Evolutionary conservation across 2,113 vertebrate genomes (phyloP), one percentile per base, ranked within the genome.

Genomic region (Tonatia bakeri): DNA sequence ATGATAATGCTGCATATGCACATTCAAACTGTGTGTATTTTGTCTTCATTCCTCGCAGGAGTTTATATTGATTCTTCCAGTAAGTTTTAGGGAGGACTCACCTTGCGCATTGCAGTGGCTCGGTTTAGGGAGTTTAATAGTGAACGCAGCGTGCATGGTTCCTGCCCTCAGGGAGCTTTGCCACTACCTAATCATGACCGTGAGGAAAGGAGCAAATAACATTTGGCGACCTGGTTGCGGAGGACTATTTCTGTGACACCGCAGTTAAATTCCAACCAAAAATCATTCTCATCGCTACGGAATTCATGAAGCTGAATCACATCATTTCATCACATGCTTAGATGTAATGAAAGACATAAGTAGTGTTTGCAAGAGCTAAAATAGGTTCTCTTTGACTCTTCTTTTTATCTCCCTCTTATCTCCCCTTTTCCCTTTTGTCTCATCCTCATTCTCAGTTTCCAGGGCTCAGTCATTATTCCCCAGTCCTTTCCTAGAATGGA

Each of bases 391-490:
- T 70, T 75, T 5, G 50, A 61, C 19, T 28, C 31, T 67, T 69
- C 36, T 52, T 31, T 38, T 52, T 28, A 52, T 28, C 47, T 89
- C 28, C n/a, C 50, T 87, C 59, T 61, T 36, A 20, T 38, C 47
- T 19, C 11, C 12, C 12, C 4, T 4, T 81, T 26, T 59, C 28
- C 47, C 52, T 77, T 84, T 33, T 40, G 50, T 84, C 50, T 67
- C 43, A 1, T 61, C 86, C 72, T 70, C 31, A 0, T 64, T 90
- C 70, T 92, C 40, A 20, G n/a, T 84, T 94, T 89, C 79, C 64
- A 80, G 56, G 76, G 76, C 72, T 52, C 59, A 85, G 70, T 72
- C 69, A 33, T 36, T 50, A 38, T 92, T 86, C 89, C 59, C 69
- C 12, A 40, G 67, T 24, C 33, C 28, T 89, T 86, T 52, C 50